A percentile compares a stretch with the other conserved stretches of the same genome.
Evolutionary conservation across 1,140 invertebrate genomes (phyloP).

Genomic region (Panagrolaimus sp.): DNA sequence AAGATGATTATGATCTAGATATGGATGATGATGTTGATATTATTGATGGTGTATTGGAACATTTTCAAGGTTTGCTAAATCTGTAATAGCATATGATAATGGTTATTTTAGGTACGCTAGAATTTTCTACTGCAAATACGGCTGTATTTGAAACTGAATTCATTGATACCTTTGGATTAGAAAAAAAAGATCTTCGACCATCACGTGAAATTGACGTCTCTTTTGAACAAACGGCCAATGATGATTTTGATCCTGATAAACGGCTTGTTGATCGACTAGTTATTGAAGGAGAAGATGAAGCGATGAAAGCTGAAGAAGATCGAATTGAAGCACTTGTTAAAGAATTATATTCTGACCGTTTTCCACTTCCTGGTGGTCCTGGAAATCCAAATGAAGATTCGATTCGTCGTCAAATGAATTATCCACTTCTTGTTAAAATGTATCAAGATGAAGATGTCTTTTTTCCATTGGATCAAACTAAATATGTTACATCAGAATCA

Average conservation of each 20-base stretch:
- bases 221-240: neutral
- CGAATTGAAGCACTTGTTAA: neutral
- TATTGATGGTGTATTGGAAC: neutral
- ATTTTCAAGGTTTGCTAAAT: constrained; percentile 2
- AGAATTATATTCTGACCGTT: neutral
- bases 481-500: neutral
- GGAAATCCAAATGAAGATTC: neutral
- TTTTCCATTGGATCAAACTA: neutral
- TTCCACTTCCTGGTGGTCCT: neutral
- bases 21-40: neutral
- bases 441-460: neutral
- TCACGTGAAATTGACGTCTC: neutral
- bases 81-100: too few relatives aligned
- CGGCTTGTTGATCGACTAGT: neutral
- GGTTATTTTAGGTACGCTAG: neutral
- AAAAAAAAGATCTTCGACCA: neutral
- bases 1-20: too few relatives aligned
- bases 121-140: neutral
- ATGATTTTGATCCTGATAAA: neutral
- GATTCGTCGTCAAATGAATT: neutral
- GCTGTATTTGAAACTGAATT: neutral
- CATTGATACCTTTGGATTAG: neutral
- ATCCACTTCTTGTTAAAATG: neutral
- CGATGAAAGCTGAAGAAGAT: neutral
- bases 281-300: neutral